Evolutionary conservation across 2,797 vertebrate species (phyloP).

Genomic region (Xenentodon cancila): DNA sequence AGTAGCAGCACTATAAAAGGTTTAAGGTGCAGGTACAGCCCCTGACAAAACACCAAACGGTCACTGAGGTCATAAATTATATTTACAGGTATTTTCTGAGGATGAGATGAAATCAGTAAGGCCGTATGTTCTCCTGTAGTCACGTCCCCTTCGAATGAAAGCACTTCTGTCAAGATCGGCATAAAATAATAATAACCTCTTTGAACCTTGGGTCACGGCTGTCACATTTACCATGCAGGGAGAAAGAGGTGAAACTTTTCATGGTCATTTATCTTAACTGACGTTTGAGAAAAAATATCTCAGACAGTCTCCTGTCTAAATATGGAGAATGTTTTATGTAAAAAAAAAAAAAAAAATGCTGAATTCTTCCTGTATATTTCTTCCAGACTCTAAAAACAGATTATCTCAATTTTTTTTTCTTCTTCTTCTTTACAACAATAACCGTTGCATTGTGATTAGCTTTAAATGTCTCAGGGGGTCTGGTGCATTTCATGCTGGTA

Average conservation of each 20-base stretch:
- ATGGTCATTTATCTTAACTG: conserved; percentile 2
- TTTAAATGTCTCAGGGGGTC: background rate
- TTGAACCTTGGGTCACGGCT: conserved; percentile 24
- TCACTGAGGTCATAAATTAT: background rate
- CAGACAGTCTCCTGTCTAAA: conserved; percentile 5
- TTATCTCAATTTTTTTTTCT: too few relatives aligned
- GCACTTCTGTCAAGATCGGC: background rate
- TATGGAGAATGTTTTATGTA: background rate
- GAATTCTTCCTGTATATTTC: background rate
- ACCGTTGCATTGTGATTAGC: background rate
- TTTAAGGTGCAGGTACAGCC: conserved; percentile 11
- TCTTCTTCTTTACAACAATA: too few relatives aligned
- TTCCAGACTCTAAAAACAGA: too few relatives aligned
- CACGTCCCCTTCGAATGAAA: conserved; percentile 8
- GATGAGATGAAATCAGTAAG: conserved; percentile 17
- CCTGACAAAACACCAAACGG: conserved; percentile 6
- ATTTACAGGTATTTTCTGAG: background rate
- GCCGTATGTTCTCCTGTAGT: conserved; percentile 9
- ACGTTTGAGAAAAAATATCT: conserved; percentile 19
- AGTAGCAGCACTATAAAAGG: background rate
- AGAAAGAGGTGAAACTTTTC: conserved; percentile 10
- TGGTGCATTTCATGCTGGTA: background rate
- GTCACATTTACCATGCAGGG: conserved; percentile 23
- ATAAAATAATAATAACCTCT: conserved; percentile 32
- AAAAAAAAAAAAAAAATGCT: background rate